Conservation (phyloP, 1,140 invertebrate species). For the Lasioglossum albipes region DNA sequence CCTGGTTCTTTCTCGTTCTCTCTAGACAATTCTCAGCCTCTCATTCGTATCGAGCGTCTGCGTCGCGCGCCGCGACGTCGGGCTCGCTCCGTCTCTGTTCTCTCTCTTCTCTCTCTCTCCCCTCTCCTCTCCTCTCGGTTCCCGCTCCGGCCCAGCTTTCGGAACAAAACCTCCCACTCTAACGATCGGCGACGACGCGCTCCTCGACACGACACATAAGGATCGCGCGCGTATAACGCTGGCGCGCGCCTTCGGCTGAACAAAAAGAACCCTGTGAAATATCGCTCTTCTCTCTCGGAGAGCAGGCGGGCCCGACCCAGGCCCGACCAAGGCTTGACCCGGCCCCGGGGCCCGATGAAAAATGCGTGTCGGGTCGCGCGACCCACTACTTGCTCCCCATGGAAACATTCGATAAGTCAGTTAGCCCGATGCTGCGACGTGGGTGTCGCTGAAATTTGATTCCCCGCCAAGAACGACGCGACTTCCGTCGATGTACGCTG, state of each 20-base stretch:
- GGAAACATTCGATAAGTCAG: conserved; percentile 17
- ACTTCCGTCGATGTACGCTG: conserved; percentile 50
- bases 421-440: conserved; percentile 9
- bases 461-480: conserved; percentile 49
- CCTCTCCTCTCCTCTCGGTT: neutral
- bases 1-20: no score
- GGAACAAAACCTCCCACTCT: conserved; percentile 32
- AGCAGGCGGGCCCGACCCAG: conserved; percentile 11
- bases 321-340: no score
- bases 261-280: conserved; percentile 52
- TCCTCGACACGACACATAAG: conserved; percentile 57
- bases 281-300: conserved; percentile 34
- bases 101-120: no score
- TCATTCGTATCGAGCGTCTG: no score
- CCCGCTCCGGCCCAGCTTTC: conserved; percentile 4
- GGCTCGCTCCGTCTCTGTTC: no score
- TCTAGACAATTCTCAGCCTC: no score
- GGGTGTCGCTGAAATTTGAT: conserved; percentile 61
- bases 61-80: no score
- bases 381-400: conserved; percentile 4
- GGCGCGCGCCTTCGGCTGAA: conserved; percentile 51
- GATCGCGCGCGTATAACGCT: conserved; percentile 43
- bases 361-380: conserved; percentile 39
- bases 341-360: conserved; percentile 2
- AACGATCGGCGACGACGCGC: conserved; percentile 27